Conservation (phyloP, 2,888 invertebrate species). For the Stratiomys singularior region DNA sequence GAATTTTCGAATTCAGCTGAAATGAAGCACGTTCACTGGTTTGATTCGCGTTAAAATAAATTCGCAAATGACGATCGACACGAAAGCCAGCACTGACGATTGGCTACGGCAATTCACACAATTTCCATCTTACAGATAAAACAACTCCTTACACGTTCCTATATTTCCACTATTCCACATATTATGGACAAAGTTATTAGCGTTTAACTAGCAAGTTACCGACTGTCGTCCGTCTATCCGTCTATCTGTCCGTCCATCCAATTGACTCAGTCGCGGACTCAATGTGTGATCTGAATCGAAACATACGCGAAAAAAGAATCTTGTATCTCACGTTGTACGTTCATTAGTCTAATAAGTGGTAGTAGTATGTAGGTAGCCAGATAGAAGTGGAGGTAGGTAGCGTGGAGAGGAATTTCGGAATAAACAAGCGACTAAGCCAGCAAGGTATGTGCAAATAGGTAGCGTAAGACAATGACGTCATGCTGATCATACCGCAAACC, state of each 20-base stretch:
- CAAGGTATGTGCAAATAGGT: conserved; percentile 44
- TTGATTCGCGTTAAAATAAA: conserved; percentile 1
- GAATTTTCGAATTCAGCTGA: too few species aligned
- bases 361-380: conserved; percentile 10
- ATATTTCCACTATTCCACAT: conserved; percentile 26
- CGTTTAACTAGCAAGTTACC: conserved; percentile 28
- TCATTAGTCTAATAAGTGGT: conserved; percentile 25
- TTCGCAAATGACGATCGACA: background rate
- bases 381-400: background rate
- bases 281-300: conserved; percentile 39
- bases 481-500: conserved; percentile 20
- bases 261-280: conserved; percentile 23
- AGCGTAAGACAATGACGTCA: conserved; percentile 31
- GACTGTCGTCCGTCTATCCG: conserved; percentile 25
- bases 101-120: conserved; percentile 2
- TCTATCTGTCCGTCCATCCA: background rate
- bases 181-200: conserved; percentile 12
- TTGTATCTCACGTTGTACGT: conserved; percentile 40
- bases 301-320: conserved; percentile 11
- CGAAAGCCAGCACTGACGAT: background rate
- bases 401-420: conserved; percentile 33
- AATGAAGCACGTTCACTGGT: background rate
- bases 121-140: conserved; percentile 13
- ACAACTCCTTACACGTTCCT: conserved; percentile 5
- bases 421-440: conserved; percentile 8